A percentile compares a stretch with the other conserved stretches of the same genome.
phyloP scores from a whole-genome alignment of 2,888 invertebrate genomes.

The Ariolimax columbianus region DNA sequence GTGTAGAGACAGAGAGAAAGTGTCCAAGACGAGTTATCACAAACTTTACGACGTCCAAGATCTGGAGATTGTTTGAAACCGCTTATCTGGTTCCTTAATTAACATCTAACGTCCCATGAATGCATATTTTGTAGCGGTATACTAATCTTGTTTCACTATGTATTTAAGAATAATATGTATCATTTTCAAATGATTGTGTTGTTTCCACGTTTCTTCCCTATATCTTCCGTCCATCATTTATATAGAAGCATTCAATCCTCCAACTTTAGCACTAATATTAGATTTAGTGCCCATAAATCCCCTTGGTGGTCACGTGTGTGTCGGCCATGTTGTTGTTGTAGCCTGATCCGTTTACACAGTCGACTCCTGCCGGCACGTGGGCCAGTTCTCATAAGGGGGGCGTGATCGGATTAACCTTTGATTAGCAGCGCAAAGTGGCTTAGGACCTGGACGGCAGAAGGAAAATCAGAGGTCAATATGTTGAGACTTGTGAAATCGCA shows the following conservation, averaged over 20 bases:
- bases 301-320: background rate
- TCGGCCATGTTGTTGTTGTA: slow-evolving; percentile 28
- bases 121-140: too few relatives aligned
- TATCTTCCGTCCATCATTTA: background rate
- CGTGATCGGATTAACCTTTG: slow-evolving; percentile 44
- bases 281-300: slow-evolving; percentile 3
- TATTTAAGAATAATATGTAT: too few relatives aligned
- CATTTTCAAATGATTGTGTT: too few relatives aligned
- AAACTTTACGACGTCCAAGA: too few relatives aligned
- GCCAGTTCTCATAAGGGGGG: slow-evolving; percentile 18
- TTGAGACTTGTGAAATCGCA: too few relatives aligned
- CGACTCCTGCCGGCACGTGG: slow-evolving; percentile 12
- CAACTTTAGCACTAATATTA: background rate
- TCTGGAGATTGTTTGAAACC: too few relatives aligned
- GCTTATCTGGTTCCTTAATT: too few relatives aligned
- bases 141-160: too few relatives aligned
- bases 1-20: too few relatives aligned
- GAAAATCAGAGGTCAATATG: background rate
- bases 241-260: background rate
- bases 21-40: too few relatives aligned
- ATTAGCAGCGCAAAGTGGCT: slow-evolving; percentile 12
- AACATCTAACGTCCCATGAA: too few relatives aligned
- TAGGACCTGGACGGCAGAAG: background rate
- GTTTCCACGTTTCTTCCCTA: background rate
- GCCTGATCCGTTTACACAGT: slow-evolving; percentile 19